Base-by-base conservation (phyloP, 2,797 vertebrate genomes). In the Amblyraja radiata region DNA sequence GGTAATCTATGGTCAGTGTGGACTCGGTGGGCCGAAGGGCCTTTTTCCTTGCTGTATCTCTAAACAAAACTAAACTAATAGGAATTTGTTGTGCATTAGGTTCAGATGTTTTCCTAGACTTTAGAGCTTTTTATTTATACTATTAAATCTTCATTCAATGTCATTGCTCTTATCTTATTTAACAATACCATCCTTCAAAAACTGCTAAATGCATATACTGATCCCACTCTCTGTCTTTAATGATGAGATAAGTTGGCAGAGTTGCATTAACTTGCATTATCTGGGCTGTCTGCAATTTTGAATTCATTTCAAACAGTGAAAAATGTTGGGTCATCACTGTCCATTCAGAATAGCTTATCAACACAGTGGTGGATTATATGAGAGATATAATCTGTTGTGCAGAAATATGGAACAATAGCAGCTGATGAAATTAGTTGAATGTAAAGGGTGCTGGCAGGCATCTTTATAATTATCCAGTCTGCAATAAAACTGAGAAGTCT, bases 151-250 rank as follows among this genome's bases (percentile, higher is more conserved):
- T 68, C 84, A 88, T 16, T 36, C 1, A 65, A 88, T 18, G 32
- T 63, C 58, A 86, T 86, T 61, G 58, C 58, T 16, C 54, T 86
- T 86, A 86, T 84, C 83, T 61, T 63, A 86, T 88, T 13, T 88
- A 8, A 21, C 68, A 16, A 63, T 32, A 68, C n/a, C 84, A 88
- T 68, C n/a, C n/a, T 88, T 25, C 84, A 9, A 32, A 65, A 32
- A 68, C 84, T 21, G 14, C 18, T 8, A 68, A 36, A 88, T 18
- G 36, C 32, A 36, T 28, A 88, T 88, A 21, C 84, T 68, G 63
- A 65, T 68, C 84, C 63, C 18, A 36, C 84, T 36, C 63, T 88
- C 21, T 2, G 14, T 88, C 18, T 88, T 68, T 68, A 88, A 65
- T 65, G n/a, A 88, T 88, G 84, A 68, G n/a, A 36, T 88, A 36